Evolutionary conservation across 2,113 vertebrate species (phyloP), one percentile per base, ranked within the genome.

Genomic region (Callipepla californica): DNA sequence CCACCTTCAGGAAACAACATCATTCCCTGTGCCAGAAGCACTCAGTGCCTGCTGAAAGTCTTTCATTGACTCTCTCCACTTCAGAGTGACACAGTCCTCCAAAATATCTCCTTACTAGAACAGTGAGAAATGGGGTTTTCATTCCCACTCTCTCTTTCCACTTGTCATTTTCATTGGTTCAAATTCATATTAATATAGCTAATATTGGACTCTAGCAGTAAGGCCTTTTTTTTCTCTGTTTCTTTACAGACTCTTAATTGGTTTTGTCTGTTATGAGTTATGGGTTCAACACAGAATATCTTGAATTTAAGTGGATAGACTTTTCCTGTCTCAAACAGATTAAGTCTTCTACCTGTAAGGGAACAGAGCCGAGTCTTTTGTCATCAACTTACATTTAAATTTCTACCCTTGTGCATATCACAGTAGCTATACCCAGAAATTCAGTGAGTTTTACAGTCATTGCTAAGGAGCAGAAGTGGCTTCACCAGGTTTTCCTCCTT

Each of bases 161-260:
- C 51, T 81, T 88, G 30, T 72, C 80, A 67, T 81, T 72, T 86
- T 76, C 65, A 72, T 4, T 73, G 61, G 53, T 42, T 76, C 69
- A 89, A 93, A 94, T 72, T 76, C 83, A 76, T 69, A 84, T 79
- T 73, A 84, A 88, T 84, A 72, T 21, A 72, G 69, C 20, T 88
- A 44, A 75, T 44, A 62, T 4, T 16, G 3, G 51, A 47, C 9
- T 63, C 53, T n/a, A 40, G 12, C 26, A 12, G 2, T 20, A 79
- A 76, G 34, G 78, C 48, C 57, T 57, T 57, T 75, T 87, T 84
- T n/a, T 10, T n/a, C 48, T 23, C 67, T 25, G 18, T 42, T 84
- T 89, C 12, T 42, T 93, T 79, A 73, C 61, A 93, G 50, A 34
- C 4, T 68, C 58, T 61, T 91, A 87, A 87, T 80, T 85, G 67